Evolutionary conservation across 2,113 vertebrate genomes (phyloP), one percentile per base, ranked within the genome.

Genomic region (Channa maculata): DNA sequence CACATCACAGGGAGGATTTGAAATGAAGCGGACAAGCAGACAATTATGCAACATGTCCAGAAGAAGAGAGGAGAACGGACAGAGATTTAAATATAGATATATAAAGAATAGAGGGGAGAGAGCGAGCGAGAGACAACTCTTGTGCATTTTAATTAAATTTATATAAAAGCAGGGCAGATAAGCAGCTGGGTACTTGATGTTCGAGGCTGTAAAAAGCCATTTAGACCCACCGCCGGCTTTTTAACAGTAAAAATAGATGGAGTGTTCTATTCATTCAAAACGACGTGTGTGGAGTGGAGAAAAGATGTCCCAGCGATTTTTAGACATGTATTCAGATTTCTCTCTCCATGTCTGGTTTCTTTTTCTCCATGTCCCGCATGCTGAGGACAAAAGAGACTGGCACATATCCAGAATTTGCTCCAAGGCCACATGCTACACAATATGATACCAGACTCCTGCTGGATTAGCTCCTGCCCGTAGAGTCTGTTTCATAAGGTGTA

Each of bases 1-100:
- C 67, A 83, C 83, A 87, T 91, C 91, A 89, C 84, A 64, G 71
- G 70, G 48, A 84, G 87, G 86, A 90, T 90, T 93, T 86, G 76
- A 91, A 94, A 92, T 86, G 81, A 89, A 87, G 90, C 48, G 72
- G 90, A 93, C 91, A 92, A 85, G 86, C 85, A 84, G 86, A 88
- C 82, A 77, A 70, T 94, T 94, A 93, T 76, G 79, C 89, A 93
- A 94, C 75, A 45, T 54, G 83, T 77, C 70, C 87, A 85, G 82
- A 69, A 86, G 80, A 91, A 87, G 73, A 76, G 70, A 84, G 65
- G 69, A 76, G 60, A 51, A 74, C 14, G 46, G 75, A 79, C 62
- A 77, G 70, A 76, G 62, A 79, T 68, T 72, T 65, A 83, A 33
- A 38, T 55, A 60, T 59, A 51, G 51, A 36, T 65, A 83, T 36